Conservation (phyloP, 1,140 invertebrate species). For the Calycopis cecrops region DNA sequence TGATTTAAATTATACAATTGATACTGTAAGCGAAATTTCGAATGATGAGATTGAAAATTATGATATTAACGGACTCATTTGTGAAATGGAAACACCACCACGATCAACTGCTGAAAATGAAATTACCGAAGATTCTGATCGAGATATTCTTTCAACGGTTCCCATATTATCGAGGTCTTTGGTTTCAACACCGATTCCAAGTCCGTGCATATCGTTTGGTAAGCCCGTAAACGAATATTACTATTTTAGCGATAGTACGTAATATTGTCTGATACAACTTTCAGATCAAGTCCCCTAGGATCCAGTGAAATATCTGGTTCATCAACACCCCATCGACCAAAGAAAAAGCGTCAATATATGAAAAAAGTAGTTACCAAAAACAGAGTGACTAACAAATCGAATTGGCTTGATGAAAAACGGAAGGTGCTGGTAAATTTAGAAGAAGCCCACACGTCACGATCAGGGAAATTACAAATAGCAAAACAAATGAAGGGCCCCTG, state of each 20-base stretch:
- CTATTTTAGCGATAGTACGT: constrained; percentile 17
- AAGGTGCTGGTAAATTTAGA: constrained; percentile 22
- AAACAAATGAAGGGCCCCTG: constrained; percentile 24
- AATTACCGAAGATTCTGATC: constrained; percentile 16
- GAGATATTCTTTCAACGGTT: constrained; percentile 11
- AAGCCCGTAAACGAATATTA: constrained; percentile 19
- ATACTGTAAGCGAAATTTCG: constrained; percentile 18
- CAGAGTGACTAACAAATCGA: constrained; percentile 20
- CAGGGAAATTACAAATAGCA: constrained; percentile 23
- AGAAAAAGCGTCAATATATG: constrained; percentile 20
- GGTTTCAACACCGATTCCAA: constrained; percentile 18
- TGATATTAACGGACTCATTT: constrained; percentile 10
- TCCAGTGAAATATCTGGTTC: constrained; percentile 25
- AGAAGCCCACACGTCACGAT: constrained; percentile 24
- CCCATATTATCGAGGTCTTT: constrained; percentile 13
- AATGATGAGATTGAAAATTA: constrained; percentile 17
- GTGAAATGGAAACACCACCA: constrained; percentile 18
- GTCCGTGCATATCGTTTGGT: constrained; percentile 16
- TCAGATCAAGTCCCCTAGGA: constrained; percentile 21
- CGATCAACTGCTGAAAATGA: constrained; percentile 16
- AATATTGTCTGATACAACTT: constrained; percentile 18
- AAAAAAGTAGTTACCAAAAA: constrained; percentile 22
- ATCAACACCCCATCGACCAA: constrained; percentile 19
- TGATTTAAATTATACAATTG: constrained; percentile 16
- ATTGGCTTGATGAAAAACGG: constrained; percentile 24